Conservation (phyloP, 2,888 invertebrate genomes). For the Pseudococcus viburni region DNA sequence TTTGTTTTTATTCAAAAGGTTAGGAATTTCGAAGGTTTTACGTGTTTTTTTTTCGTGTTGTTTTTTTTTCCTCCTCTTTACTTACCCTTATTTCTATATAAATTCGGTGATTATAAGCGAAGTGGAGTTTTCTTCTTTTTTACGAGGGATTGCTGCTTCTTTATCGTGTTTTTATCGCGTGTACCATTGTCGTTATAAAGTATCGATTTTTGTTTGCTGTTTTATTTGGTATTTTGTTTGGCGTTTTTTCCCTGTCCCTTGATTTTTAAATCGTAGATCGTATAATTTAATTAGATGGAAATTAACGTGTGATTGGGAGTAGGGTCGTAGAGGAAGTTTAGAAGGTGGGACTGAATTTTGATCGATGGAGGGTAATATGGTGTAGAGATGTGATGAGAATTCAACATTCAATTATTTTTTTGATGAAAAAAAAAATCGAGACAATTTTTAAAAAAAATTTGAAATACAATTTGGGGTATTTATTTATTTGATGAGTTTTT, state of each 20-base stretch:
- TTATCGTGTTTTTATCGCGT: conserved; percentile 13
- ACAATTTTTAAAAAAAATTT: too few relatives aligned
- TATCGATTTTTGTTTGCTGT: conserved; percentile 35
- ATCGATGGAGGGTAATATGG: too few relatives aligned
- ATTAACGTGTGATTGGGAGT: neutral
- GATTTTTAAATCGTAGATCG: neutral
- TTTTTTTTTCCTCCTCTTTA: neutral
- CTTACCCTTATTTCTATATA: neutral
- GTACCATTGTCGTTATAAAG: conserved; percentile 5
- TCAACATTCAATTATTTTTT: too few relatives aligned
- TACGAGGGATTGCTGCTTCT: conserved; percentile 12
- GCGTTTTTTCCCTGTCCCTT: neutral
- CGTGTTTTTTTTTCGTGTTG: conserved; percentile 19
- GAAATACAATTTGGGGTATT: too few relatives aligned
- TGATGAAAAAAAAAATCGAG: too few relatives aligned
- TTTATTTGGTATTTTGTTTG: conserved; percentile 10
- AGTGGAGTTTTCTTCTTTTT: conserved; percentile 7
- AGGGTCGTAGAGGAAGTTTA: neutral
- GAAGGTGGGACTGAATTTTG: neutral
- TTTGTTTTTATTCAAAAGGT: conserved; percentile 54
- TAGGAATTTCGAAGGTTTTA: conserved; percentile 37
- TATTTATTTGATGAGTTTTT: too few relatives aligned
- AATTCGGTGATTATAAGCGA: conserved; percentile 19
- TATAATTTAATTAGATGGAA: neutral
- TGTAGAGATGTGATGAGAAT: too few relatives aligned